These are phyloP conservation scores for Drosophila repleta DNA, from an alignment of 1,140 invertebrate genomes.

Conservation along the genomic window DNA sequence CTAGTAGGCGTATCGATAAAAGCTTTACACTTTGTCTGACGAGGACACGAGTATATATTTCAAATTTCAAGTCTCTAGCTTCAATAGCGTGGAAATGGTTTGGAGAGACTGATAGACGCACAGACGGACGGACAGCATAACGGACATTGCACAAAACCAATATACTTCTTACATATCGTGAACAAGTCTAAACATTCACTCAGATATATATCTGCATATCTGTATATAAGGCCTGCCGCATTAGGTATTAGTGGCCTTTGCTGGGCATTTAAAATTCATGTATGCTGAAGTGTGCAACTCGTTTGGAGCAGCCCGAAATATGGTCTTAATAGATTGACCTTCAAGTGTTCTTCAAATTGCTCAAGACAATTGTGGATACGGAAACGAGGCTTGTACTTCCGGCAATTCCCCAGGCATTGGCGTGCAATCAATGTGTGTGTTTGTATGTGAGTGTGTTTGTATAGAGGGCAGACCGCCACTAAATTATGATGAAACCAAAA, in stretches of 20 bases:
- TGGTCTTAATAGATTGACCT: slow-evolving; percentile 44
- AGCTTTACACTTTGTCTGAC: no score
- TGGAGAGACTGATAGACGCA: no score
- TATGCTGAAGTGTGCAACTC: background rate
- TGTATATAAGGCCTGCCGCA: no score
- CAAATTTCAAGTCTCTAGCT: no score
- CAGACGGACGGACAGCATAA: no score
- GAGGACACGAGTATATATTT: no score
- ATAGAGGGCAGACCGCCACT: slow-evolving; percentile 24
- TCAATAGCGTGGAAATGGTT: no score
- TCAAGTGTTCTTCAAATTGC: slow-evolving; percentile 56
- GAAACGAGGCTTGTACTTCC: slow-evolving; percentile 45
- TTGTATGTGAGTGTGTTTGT: slow-evolving; percentile 1
- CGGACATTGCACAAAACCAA: no score
- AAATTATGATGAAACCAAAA: slow-evolving; percentile 74
- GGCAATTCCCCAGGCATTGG: slow-evolving; percentile 68
- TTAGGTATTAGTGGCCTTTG: background rate
- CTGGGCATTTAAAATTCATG: background rate
- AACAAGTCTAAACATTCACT: no score
- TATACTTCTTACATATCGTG: no score
- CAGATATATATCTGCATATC: no score
- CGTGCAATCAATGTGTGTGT: slow-evolving; percentile 28
- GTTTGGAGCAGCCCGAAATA: background rate
- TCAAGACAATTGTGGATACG: slow-evolving; percentile 49
- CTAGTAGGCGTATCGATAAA: no score